These are phyloP conservation scores for Liolophura sinensis DNA, from an alignment of 1,140 invertebrate genomes.

Conservation along the genomic window DNA sequence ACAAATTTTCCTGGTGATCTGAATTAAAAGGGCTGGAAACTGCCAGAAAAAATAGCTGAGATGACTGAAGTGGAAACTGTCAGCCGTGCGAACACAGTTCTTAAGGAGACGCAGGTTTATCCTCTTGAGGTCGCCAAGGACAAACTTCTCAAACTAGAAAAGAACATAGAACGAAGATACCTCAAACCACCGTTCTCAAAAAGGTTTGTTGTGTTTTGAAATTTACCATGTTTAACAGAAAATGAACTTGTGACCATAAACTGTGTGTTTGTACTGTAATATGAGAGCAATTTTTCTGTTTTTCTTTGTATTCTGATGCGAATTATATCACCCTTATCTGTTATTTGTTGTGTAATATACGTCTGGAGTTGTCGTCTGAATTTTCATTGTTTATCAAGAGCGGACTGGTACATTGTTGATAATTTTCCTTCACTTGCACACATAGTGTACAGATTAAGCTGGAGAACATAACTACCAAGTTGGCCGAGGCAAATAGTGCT, in stretches of 20 bases:
- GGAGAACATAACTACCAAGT: constrained; percentile 30
- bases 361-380: too few species aligned
- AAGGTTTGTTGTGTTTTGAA: constrained; percentile 60
- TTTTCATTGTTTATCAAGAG: neutral
- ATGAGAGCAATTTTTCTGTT: neutral
- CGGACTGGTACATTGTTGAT: neutral
- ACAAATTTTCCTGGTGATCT: constrained; percentile 1
- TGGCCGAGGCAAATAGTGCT: constrained; percentile 18
- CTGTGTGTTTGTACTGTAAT: too few species aligned
- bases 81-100: constrained; percentile 25
- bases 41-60: constrained; percentile 68
- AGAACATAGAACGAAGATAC: constrained; percentile 89
- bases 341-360: too few species aligned
- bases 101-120: constrained; percentile 50
- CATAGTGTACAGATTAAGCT: constrained; percentile 39
- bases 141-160: constrained; percentile 80
- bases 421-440: constrained; percentile 10
- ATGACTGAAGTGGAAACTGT: constrained; percentile 51
- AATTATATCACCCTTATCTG: neutral
- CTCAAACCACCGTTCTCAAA: constrained; percentile 88
- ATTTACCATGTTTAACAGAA: neutral
- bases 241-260: too few species aligned
- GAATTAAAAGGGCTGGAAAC: constrained; percentile 74
- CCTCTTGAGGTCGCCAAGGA: constrained; percentile 71
- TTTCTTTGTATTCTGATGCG: neutral